These are phyloP conservation scores for Troides oblongomaculatus DNA, from an alignment of 2,888 invertebrate species.

Conservation along the genomic window DNA sequence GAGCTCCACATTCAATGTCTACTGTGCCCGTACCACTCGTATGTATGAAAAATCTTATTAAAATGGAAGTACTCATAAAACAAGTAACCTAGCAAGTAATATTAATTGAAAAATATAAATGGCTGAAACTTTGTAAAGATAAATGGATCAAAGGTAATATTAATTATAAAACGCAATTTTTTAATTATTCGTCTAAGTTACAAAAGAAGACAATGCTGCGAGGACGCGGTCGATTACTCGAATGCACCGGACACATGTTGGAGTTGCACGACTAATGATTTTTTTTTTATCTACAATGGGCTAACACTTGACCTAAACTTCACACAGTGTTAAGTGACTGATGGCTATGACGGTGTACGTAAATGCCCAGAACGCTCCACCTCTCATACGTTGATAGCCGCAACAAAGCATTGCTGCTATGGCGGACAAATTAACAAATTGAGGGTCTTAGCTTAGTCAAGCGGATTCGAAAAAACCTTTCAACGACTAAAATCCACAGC, in stretches of 20 bases:
- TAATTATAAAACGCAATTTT: constrained; percentile 40
- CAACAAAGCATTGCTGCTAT: too few relatives aligned
- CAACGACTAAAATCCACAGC: too few relatives aligned
- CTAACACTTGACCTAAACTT: too few relatives aligned
- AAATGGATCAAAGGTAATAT: constrained; percentile 65
- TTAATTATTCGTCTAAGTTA: constrained; percentile 63
- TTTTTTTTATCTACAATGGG: too few relatives aligned
- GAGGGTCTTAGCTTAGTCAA: too few relatives aligned
- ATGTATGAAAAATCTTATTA: constrained; percentile 74
- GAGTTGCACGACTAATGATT: neutral
- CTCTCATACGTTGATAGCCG: too few relatives aligned
- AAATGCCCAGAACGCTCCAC: too few relatives aligned
- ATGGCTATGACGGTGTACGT: too few relatives aligned
- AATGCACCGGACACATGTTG: constrained; percentile 38
- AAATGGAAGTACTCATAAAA: constrained; percentile 78
- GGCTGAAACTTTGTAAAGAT: constrained; percentile 70
- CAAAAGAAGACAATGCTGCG: constrained; percentile 67
- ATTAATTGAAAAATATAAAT: constrained; percentile 61
- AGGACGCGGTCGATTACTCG: constrained; percentile 54
- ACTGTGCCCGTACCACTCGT: constrained; percentile 63
- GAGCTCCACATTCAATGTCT: constrained; percentile 63
- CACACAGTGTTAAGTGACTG: too few relatives aligned
- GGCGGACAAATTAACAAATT: too few relatives aligned
- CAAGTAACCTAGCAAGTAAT: constrained; percentile 67
- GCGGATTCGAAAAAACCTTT: too few relatives aligned